Evolutionary conservation across 2,113 vertebrate species (phyloP).

Genomic region (Centropus unirufus): DNA sequence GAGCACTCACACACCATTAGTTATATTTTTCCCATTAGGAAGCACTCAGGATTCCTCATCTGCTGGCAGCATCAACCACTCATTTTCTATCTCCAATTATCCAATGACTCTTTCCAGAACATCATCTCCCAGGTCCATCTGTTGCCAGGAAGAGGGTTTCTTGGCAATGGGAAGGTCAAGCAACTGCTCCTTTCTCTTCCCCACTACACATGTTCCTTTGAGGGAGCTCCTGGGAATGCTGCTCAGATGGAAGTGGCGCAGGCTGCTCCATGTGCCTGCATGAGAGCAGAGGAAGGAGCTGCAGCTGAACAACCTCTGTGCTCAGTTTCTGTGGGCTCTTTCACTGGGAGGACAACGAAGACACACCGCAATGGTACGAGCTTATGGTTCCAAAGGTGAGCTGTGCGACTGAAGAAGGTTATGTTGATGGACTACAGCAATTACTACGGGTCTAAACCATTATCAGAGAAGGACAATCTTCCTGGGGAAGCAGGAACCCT

Average conservation of each 20-base stretch:
- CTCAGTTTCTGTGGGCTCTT: background rate
- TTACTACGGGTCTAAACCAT: background rate
- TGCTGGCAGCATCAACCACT: background rate
- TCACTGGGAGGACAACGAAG: background rate
- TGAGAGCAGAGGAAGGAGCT: background rate
- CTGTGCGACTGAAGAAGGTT: background rate
- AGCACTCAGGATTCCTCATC: slow-evolving; percentile 26
- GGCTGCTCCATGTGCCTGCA: background rate
- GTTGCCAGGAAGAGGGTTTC: background rate
- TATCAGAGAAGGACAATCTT: background rate
- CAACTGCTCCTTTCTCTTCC: background rate
- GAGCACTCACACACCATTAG: background rate
- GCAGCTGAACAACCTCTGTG: background rate
- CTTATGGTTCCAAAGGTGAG: background rate
- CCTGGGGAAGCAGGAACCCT: background rate
- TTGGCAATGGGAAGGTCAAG: background rate
- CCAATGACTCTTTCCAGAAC: slow-evolving; percentile 29
- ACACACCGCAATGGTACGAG: background rate
- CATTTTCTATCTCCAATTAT: slow-evolving; percentile 27
- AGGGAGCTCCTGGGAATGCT: background rate
- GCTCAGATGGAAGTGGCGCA: background rate
- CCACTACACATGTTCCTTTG: background rate
- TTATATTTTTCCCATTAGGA: slow-evolving; percentile 27
- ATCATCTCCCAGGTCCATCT: background rate
- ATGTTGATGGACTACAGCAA: background rate